Evolutionary conservation across 1,140 invertebrate genomes (phyloP).

Genomic region (Atopsyche davidsoni): DNA sequence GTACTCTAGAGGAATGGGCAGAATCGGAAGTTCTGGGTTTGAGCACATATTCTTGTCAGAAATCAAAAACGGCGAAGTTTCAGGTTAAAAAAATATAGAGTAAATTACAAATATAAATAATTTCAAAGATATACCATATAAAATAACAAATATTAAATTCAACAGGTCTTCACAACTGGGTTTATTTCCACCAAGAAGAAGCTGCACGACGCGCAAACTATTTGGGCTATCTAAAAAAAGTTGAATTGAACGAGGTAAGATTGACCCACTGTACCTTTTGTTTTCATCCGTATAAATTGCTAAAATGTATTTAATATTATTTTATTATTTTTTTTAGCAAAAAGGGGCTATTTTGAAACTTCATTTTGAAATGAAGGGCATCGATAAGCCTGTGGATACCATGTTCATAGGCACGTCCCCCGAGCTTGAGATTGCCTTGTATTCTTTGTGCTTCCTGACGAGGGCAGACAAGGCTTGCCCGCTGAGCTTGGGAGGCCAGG

Average conservation of each 20-base stretch:
- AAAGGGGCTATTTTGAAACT: constrained; percentile 74
- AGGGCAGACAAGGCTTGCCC: constrained; percentile 65
- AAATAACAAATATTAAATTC: no score
- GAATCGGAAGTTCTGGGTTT: constrained; percentile 75
- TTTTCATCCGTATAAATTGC: constrained; percentile 1
- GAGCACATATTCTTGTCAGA: constrained; percentile 85
- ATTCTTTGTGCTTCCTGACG: constrained; percentile 77
- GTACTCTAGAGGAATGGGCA: constrained; percentile 69
- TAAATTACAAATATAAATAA: constrained; percentile 4
- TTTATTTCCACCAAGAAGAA: constrained; percentile 77
- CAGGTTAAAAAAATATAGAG: constrained; percentile 33
- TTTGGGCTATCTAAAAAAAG: constrained; percentile 69
- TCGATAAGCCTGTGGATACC: constrained; percentile 69
- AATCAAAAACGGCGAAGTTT: constrained; percentile 68
- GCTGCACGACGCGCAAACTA: constrained; percentile 61
- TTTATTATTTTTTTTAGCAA: constrained; percentile 48
- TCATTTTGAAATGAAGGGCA: constrained; percentile 66
- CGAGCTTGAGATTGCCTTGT: constrained; percentile 86
- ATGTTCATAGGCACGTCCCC: constrained; percentile 89
- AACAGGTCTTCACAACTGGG: constrained; percentile 80
- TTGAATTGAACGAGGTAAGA: constrained; percentile 65
- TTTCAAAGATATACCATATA: neutral
- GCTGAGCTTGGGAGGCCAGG: constrained; percentile 61
- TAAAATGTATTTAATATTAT: constrained; percentile 6
- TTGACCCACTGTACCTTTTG: constrained; percentile 2